Evolutionary conservation across 2,888 invertebrate species (phyloP).

Genomic region (Operophtera brumata): DNA sequence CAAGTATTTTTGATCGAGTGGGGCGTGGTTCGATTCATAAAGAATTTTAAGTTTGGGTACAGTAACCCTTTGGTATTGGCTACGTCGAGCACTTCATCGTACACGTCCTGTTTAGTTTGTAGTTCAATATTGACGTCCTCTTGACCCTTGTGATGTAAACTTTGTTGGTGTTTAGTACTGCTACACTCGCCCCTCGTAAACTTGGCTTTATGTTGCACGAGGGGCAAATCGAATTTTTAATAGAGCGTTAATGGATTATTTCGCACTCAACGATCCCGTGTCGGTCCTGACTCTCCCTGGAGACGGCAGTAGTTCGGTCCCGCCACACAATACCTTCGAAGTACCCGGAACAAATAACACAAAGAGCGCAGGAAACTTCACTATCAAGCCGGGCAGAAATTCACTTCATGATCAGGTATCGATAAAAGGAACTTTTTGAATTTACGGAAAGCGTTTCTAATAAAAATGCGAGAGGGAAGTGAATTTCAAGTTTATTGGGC

Average conservation of each 20-base stretch:
- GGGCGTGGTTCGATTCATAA: slow-evolving; percentile 2
- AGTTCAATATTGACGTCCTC: slow-evolving; percentile 52
- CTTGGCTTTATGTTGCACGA: slow-evolving; percentile 52
- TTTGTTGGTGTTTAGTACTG: slow-evolving; percentile 50
- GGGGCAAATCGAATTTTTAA: slow-evolving; percentile 60
- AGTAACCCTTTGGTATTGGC: slow-evolving; percentile 17
- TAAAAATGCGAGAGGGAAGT: slow-evolving; percentile 39
- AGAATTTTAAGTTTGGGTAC: slow-evolving; percentile 17
- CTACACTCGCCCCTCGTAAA: slow-evolving; percentile 50
- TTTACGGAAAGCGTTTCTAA: slow-evolving; percentile 34
- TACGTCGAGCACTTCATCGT: slow-evolving; percentile 27
- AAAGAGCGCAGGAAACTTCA: slow-evolving; percentile 21
- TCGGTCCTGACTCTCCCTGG: slow-evolving; percentile 28
- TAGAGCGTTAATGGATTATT: slow-evolving; percentile 56
- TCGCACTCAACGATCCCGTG: slow-evolving; percentile 40
- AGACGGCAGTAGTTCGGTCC: slow-evolving; percentile 18
- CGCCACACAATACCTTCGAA: slow-evolving; percentile 16
- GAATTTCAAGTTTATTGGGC: slow-evolving; percentile 44
- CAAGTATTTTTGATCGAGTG: neutral
- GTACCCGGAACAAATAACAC: slow-evolving; percentile 20
- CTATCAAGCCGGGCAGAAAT: slow-evolving; percentile 20
- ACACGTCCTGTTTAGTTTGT: slow-evolving; percentile 45
- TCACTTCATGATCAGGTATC: slow-evolving; percentile 34
- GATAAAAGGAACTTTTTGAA: slow-evolving; percentile 32
- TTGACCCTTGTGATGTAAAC: slow-evolving; percentile 56